Evolutionary conservation across 2,113 vertebrate species (phyloP), one percentile per base, ranked within the genome.

Genomic region (Carollia perspicillata): DNA sequence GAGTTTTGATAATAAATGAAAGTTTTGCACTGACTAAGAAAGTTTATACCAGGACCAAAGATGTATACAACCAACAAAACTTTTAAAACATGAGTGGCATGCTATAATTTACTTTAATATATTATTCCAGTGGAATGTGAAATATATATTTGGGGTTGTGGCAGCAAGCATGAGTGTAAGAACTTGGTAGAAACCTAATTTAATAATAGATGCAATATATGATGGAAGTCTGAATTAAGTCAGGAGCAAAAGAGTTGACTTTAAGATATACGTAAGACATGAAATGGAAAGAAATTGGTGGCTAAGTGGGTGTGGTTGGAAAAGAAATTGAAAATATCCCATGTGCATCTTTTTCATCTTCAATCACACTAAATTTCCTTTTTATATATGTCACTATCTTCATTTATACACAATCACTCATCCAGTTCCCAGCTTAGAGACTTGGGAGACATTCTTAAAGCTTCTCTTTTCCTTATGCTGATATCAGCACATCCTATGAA

Each of bases 401-500:
- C 77, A 74, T 51, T 74, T 37, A 23, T 35, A 78, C 40, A 37
- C 28, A 6, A 55, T 40, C n/a, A 49, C 22, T 83, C 77, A 72
- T 8, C 63, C 37, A 84, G 55, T 53, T 35, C 51, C 75, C 60
- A 71, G 42, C 42, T 33, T 53, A 84, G 37, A 91, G 75, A 84
- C 13, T 37, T 74, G 33, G 33, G 8, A 72, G 28, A 68, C 23
- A 66, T 84, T 49, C 53, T 94, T 68, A 65, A 92, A 84, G 89
- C 65, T 89, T 90, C 51, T 60, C 77, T 84, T 71, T 49, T 74
- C 69, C 47, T 84, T 84, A 58, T 22, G 8, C n/a, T 66, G 51
- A 93, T 94, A 58, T 53, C 84, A 78, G 28, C 33, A 89, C 85
- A 92, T 47, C 20, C 33, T 90, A 63, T 55, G 69, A 90, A 86